These are phyloP conservation scores for Arrhopalites spinosus DNA, from an alignment of 2,888 invertebrate species.

Conservation along the genomic window DNA sequence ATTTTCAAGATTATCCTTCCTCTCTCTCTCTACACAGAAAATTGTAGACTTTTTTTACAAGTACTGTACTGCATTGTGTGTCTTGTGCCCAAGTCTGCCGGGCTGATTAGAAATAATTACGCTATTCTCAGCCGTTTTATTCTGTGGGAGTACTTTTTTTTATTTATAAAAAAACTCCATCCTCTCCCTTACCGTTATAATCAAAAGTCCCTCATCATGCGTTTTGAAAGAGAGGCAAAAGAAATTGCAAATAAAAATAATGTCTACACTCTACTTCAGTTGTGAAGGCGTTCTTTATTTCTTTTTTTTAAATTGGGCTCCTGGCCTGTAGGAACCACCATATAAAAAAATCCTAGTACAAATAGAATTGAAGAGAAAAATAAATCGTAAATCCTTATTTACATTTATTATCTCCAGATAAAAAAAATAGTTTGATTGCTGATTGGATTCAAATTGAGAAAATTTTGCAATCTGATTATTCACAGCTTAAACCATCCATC, in stretches of 20 bases:
- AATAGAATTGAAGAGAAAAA: neutral
- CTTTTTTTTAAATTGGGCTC: no score
- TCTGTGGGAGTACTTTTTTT: neutral
- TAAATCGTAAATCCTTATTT: neutral
- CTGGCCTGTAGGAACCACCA: neutral
- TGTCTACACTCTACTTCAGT: no score
- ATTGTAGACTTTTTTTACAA: neutral
- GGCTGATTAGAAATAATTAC: slow-evolving; percentile 16
- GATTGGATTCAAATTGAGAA: slow-evolving; percentile 10
- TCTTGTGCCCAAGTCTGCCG: slow-evolving; percentile 7
- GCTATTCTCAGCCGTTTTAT: neutral
- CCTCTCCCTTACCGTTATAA: no score
- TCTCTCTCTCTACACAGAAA: neutral
- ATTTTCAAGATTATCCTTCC: no score
- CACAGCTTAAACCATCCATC: no score
- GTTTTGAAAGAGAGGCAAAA: no score
- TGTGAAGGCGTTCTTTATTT: no score
- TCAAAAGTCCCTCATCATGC: no score
- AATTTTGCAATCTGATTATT: slow-evolving; percentile 18
- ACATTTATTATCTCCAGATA: neutral
- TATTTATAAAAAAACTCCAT: no score
- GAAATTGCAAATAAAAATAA: no score
- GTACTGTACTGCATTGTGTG: no score
- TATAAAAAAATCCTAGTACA: neutral
- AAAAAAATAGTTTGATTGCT: neutral